Conservation (phyloP, 1,140 invertebrate genomes). For the Mya arenaria region DNA sequence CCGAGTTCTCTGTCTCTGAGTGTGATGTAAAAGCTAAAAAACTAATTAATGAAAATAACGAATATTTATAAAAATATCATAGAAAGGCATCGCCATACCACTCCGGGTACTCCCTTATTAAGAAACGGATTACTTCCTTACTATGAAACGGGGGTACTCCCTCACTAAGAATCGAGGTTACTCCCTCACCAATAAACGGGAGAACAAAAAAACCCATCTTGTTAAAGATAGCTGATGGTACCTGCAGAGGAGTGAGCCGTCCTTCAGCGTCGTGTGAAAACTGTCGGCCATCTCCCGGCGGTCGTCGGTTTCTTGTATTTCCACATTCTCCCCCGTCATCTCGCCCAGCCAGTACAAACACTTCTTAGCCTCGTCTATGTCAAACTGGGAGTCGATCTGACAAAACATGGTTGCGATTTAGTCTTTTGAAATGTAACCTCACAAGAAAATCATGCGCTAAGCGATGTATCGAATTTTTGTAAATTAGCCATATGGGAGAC, state of each 20-base stretch:
- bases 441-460: no score
- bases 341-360: slow-evolving; percentile 69
- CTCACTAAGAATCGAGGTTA: not conserved
- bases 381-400: slow-evolving; percentile 70
- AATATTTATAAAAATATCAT: no score
- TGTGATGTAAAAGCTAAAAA: no score
- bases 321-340: slow-evolving; percentile 63
- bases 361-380: slow-evolving; percentile 68
- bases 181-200: no score
- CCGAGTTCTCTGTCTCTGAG: no score
- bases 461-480: no score
- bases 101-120: not conserved
- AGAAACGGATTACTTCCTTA: not conserved
- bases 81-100: not conserved
- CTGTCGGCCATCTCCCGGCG: slow-evolving; percentile 61
- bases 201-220: not conserved
- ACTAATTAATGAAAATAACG: no score
- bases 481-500: no score
- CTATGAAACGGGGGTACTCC: not conserved
- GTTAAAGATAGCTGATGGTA: slow-evolving; percentile 55
- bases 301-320: slow-evolving; percentile 63
- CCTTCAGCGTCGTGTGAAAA: slow-evolving; percentile 68
- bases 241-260: slow-evolving; percentile 70
- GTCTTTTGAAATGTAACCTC: no score
- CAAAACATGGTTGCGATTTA: no score